Base-by-base conservation (phyloP, 1,140 invertebrate genomes). In the Brachionus manjavacas region DNA sequence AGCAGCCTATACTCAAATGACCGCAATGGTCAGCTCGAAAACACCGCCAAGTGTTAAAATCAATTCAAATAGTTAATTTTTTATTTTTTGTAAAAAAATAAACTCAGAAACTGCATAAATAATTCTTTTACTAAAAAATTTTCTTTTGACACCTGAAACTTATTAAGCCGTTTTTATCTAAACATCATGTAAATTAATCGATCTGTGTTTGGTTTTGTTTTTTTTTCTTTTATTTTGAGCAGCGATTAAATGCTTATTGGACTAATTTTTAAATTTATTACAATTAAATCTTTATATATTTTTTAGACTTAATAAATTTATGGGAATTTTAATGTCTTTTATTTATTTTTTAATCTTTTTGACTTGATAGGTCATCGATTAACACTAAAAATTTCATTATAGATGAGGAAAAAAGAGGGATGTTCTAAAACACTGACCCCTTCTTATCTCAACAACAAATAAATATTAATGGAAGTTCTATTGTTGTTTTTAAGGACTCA, bases 1-100 rank as follows among this genome's bases (percentile, higher is more conserved):
- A 9, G 46, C 14, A 72, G 16, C 31, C 8, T 72, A 72, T 9
- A 72, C 68, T 16, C 68, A 72, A 43, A 41, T 72, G 68, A 23
- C 68, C 8, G 9, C 12, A 43, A 72, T 72, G 35, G 35, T 39
- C 3, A 41, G 12, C 16, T 16, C 68, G 4, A 72, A 72, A 72
- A 72, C 68, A 41, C 68, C 68, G 16, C 68, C 14, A 41, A 41
- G 68, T 72, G 68, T 72, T 43, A 72, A 72, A 72, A 41, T 72
- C 1, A 72, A 72, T 72, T 72, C 68, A 16, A 72, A 72, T 72
- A 72, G 68, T 72, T 72, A 72, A 72, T 72, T 72, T 39, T 72
- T 72, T 72, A 39, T 41, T 39, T 72, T 72, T 72, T 72, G 16
- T 72, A 39, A 72, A 72, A 72, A 72, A 72, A 41, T 41, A 72